phyloP scores from a whole-genome alignment of 64 coral and sea anemone genomes.

The Trachythela sp. region DNA sequence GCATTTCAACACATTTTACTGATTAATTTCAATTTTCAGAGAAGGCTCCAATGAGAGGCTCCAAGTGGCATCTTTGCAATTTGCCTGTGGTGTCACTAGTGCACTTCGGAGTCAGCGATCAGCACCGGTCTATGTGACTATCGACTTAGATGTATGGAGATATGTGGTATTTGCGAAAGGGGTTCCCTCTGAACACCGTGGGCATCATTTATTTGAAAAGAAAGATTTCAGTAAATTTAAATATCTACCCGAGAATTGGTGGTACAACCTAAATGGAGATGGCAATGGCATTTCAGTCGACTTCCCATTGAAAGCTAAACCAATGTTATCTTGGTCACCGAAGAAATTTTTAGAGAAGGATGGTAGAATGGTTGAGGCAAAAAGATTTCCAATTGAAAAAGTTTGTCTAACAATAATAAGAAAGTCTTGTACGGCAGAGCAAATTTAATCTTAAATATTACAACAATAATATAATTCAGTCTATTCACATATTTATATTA shows the following conservation, averaged over 20 bases:
- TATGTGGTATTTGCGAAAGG: background rate
- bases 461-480: background rate
- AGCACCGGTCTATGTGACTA: background rate
- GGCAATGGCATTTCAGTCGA: background rate
- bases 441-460: background rate
- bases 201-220: background rate
- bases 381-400: background rate
- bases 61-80: background rate
- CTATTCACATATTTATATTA: background rate
- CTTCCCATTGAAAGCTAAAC: slow-evolving; percentile 9
- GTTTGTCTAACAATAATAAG: background rate
- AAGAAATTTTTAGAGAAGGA: background rate
- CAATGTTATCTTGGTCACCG: slow-evolving; percentile 6
- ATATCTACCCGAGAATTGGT: background rate
- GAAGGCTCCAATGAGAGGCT: background rate
- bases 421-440: background rate
- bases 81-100: background rate
- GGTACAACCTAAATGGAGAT: background rate
- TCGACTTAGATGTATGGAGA: slow-evolving; percentile 5
- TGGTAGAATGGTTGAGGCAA: background rate
- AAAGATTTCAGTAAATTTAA: background rate
- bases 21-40: background rate
- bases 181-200: background rate
- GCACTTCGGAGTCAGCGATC: background rate
- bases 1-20: background rate